Evolutionary conservation across 1,140 invertebrate genomes (phyloP), one percentile per base, ranked within the genome.

Genomic region (Drosophila nebulosa): DNA sequence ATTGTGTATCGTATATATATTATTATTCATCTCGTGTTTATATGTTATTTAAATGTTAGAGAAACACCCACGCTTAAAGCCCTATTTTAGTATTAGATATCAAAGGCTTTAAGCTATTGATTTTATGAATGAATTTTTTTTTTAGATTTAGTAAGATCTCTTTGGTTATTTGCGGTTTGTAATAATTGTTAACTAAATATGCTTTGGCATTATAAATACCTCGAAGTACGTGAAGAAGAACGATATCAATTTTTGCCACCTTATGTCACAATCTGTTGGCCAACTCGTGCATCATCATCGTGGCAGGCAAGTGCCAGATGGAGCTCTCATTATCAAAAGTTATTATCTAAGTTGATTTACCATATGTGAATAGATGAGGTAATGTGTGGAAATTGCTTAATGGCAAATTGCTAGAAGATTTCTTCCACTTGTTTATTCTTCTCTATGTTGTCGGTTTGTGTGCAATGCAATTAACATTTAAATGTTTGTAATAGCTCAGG

Each of bases 301-400:
- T 30, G 67, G 60, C 72, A 75, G 64, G 64, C 63, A 53, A 73
- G 62, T 71, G 65, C 36, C 35, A 24, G 81, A 78, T 78, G 78
- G 65, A 66, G 78, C 81, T 88, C 83, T 75, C 69, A 86, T 86
- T 88, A 86, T 83, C 68, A 65, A 55, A 42, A 64, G 70, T 76
- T 83, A 86, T 88, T 86, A 86, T 76, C 68, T 83, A 78, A 63
- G 64, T 60, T 56, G 55, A 68, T 74, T 69, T 74, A 42, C 53
- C 62, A 51, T 73, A 64, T 42, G 35, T 24, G 39, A 18, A 42
- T 16, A 42, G 39, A 42, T 7, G 18, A 58, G 63, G 73, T 57
- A 64, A 75, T 74, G 60, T 67, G 70, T 69, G 53, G 62, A 76
- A 88, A 83, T 83, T 66, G 59, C 66, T 64, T 67, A 78, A 77